Base-by-base conservation (phyloP, 2,113 vertebrate genomes). In the Kryptolebias marmoratus region DNA sequence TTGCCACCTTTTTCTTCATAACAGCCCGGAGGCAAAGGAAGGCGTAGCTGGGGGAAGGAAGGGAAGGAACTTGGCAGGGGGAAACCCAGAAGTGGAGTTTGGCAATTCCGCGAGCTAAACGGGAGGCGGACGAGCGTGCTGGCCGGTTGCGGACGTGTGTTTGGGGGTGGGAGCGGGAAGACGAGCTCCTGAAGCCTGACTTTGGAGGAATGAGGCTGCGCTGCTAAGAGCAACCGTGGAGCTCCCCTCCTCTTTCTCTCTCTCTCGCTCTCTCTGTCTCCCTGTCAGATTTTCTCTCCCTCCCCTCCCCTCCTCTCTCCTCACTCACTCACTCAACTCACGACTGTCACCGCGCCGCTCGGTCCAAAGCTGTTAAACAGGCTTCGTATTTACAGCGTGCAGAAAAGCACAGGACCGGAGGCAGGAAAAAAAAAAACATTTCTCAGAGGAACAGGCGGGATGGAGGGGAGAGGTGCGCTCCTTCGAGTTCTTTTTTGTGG, bases 121-220 rank as follows among this genome's bases (percentile, higher is more conserved):
- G 16, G 39, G 16, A 30, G 36, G 11, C 2, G 28, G 1, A 3
- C 31, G 11, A 6, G 15, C 36, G 8, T 39, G 44, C 52, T 68
- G 42, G 61, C 22, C 27, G 28, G 4, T 1, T 45, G 10, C 14
- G 5, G 22, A 57, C 1, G 50, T 1, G 67, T 22, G 22, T 22
- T 22, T 22, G 22, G 22, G 22, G 22, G 22, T 22, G 22, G 22
- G 48, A 10, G 79, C 32, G 69, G 53, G 27, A 59, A 2, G 45
- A n/a, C 53, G 65, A 18, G 14, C 71, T 22, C 73, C 57, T 70
- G 66, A 31, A 57, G 64, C 64, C 39, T 36, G 59, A 49, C 73
- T 83, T 88, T 88, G 78, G 57, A 88, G 90, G 88, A 91, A 91
- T 89, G 88, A 84, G 73, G 72, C 84, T 56, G 83, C 65, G 84